Conservation (phyloP, 2,797 vertebrate species). For the Smutsia gigantea region DNA sequence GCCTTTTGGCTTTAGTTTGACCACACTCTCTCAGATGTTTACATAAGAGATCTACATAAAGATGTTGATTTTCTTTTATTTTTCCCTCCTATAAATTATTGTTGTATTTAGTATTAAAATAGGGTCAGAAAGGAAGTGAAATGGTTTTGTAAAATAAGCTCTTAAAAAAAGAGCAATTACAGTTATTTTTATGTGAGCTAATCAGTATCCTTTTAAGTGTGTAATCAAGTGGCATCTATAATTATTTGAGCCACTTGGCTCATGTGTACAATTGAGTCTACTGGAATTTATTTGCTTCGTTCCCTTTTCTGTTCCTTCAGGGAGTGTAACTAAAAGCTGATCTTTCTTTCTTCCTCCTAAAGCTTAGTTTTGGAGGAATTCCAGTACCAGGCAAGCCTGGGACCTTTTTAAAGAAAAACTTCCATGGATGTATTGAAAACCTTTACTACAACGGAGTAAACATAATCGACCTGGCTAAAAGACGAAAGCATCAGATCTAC, state of each 20-base stretch:
- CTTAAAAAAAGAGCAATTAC: conserved; percentile 69
- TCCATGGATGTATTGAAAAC: conserved; percentile 98
- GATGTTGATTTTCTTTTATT: conserved; percentile 27
- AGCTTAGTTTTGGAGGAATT: conserved; percentile 98
- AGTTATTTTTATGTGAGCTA: conserved; percentile 73
- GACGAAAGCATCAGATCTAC: conserved; percentile 98
- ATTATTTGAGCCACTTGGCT: conserved; percentile 65
- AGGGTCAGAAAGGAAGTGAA: conserved; percentile 56
- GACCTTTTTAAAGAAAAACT: conserved; percentile 96
- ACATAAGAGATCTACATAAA: conserved; percentile 34
- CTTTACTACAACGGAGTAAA: conserved; percentile 98
- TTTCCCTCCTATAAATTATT: conserved; percentile 35
- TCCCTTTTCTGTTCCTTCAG: conserved; percentile 18
- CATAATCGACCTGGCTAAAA: conserved; percentile 96
- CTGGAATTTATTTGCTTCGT: not conserved
- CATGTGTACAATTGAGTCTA: conserved; percentile 17
- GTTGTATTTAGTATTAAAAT: conserved; percentile 68
- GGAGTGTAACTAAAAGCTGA: conserved; percentile 65
- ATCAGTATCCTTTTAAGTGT: conserved; percentile 73
- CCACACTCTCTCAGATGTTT: not conserved
- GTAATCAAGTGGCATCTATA: conserved; percentile 73
- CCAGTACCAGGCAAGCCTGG: conserved; percentile 97
- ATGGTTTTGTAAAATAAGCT: conserved; percentile 59
- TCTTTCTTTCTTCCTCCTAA: conserved; percentile 80
- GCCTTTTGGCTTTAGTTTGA: not conserved